These are phyloP conservation scores for Hemiprocne comata DNA, from an alignment of 2,113 vertebrate genomes.

Conservation along the genomic window DNA sequence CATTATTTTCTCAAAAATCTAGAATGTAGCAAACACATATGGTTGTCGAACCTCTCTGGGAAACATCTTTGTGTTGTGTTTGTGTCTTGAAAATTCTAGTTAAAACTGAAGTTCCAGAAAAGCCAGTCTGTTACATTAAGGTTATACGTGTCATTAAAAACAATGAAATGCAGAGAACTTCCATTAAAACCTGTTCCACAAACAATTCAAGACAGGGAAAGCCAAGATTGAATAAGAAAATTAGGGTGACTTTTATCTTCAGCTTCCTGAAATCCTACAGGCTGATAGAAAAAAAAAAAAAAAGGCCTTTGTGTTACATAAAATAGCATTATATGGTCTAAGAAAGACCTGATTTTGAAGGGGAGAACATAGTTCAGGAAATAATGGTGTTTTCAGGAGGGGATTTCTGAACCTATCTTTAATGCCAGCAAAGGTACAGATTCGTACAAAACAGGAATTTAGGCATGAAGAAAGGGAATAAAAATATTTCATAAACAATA, in stretches of 20 bases:
- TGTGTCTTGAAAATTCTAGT: background rate
- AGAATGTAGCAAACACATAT: background rate
- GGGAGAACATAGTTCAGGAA: background rate
- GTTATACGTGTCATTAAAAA: background rate
- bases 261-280: background rate
- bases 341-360: background rate
- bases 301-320: background rate
- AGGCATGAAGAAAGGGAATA: background rate
- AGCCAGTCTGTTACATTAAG: background rate
- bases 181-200: slow-evolving; percentile 1
- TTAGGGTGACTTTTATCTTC: background rate
- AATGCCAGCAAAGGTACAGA: background rate
- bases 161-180: background rate
- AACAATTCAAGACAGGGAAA: background rate
- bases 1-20: background rate
- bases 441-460: background rate
- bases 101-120: slow-evolving; percentile 17
- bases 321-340: background rate
- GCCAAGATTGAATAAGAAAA: background rate
- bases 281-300: background rate
- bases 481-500: background rate
- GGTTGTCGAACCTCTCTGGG: background rate
- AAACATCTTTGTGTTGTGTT: background rate
- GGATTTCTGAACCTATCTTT: background rate
- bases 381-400: background rate